Evolutionary conservation across 2,888 invertebrate species (phyloP), one percentile per base, ranked within the genome.

Genomic region (Spilarctia lutea): DNA sequence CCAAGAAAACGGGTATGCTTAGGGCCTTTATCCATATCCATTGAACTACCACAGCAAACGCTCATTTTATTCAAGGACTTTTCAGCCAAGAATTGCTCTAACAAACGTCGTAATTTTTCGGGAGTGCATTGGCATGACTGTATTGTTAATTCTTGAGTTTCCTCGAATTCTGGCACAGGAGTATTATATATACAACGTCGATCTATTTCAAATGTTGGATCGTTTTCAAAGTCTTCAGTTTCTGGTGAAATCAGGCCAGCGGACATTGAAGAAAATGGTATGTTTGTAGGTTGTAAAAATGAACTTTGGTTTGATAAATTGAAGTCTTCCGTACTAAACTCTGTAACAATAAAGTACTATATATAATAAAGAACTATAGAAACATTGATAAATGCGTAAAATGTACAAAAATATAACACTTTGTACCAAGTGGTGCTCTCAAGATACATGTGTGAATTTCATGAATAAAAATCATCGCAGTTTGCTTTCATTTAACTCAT

Each of bases 31-130:
- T 10, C 20, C 67, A 20, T 30, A 20, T 68, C 45, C 30, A 68
- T 30, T 48, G 45, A 45, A 68, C 69, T 69, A n/a, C 69, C 69
- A 63, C 70, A 70, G 30, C 70, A 63, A 10, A 63, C 70, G 18
- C 60, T 52, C 4, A 52, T 18, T 18, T 45, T 52, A 1, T 27
- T 68, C 4, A 24, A n/a, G 3, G 33, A 35, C 42, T 70, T 73
- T 10, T 81, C 30, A 60, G 73, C 77, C 18, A 70, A 42, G 11
- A 70, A 30, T 79, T 73, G 56, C 72, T 79, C 69, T 65, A 75
- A 75, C 68, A 85, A 56, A 66, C 76, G 65, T 69, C 71, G 72
- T 39, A 82, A 71, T 56, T 24, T 77, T 77, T 90, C 89, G 33
- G 83, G 73, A 67, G 33, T 72, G 39, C 81, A 83, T n/a, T 73